Evolutionary conservation across 2,113 vertebrate genomes (phyloP).

Genomic region (Sakesphorus luctuosus): DNA sequence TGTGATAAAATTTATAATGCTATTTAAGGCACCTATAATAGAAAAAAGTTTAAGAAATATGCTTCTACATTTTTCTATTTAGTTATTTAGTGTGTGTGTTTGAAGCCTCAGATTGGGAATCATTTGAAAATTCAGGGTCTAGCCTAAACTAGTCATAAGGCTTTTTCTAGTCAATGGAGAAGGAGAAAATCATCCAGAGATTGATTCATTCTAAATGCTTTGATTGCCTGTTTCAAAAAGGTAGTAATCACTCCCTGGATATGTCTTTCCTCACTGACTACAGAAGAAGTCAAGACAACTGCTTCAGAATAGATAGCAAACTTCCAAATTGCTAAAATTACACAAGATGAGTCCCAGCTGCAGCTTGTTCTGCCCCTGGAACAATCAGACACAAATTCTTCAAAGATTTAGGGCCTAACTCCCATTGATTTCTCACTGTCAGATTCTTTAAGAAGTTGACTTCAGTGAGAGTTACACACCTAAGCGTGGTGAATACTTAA

Average conservation of each 20-base stretch:
- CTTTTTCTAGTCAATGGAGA: background rate
- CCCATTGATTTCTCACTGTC: background rate
- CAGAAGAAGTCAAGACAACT: background rate
- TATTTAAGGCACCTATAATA: background rate
- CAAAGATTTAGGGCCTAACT: background rate
- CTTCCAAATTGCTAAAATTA: conserved; percentile 43
- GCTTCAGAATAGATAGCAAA: conserved; percentile 33
- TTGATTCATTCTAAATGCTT: background rate
- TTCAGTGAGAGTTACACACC: background rate
- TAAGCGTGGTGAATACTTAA: background rate
- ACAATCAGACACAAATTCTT: conserved; percentile 23
- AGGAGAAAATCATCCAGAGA: background rate
- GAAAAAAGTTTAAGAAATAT: background rate
- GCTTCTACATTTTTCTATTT: background rate
- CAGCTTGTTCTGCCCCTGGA: background rate
- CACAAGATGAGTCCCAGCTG: conserved; percentile 32
- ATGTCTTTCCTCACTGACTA: background rate
- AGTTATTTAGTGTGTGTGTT: background rate
- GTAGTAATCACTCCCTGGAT: conserved; percentile 10
- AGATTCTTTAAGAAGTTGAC: background rate
- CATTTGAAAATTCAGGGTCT: background rate
- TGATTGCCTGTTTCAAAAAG: conserved; percentile 38
- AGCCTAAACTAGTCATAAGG: background rate
- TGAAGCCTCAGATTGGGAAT: background rate
- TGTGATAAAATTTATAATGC: background rate